These are phyloP conservation scores for Channa maculata DNA, from an alignment of 2,113 vertebrate species.

Conservation along the genomic window DNA sequence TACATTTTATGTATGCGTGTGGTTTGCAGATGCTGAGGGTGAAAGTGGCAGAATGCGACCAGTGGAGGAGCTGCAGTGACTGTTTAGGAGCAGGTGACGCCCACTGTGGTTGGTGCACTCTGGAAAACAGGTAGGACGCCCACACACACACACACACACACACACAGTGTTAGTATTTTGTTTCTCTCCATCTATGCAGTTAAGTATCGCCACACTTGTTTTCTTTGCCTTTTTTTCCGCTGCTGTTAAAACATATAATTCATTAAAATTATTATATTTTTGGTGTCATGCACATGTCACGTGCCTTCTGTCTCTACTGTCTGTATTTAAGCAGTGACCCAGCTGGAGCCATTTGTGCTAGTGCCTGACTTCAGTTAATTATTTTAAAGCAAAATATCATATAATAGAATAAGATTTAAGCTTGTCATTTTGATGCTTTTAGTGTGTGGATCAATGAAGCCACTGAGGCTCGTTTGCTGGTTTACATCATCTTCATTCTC, in stretches of 20 bases:
- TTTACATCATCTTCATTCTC: conserved; percentile 45
- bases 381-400: conserved; percentile 19
- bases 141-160: conserved; percentile 15
- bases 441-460: conserved; percentile 33
- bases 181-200: conserved; percentile 5
- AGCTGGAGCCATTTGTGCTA: conserved; percentile 7
- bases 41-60: conserved; percentile 89
- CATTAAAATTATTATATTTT: conserved; percentile 36
- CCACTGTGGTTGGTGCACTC: conserved; percentile 95
- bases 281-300: conserved; percentile 29
- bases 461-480: conserved; percentile 14
- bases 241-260: conserved; percentile 37
- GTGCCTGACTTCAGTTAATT: neutral
- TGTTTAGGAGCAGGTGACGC: conserved; percentile 90
- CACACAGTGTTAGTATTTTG: neutral
- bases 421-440: conserved; percentile 21
- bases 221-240: conserved; percentile 4
- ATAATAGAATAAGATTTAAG: conserved; percentile 3
- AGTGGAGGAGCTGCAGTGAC: conserved; percentile 86
- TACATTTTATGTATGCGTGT: conserved; percentile 6
- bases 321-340: neutral
- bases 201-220: neutral
- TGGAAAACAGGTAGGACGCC: conserved; percentile 90
- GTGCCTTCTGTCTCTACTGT: neutral
- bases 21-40: conserved; percentile 88